phyloP scores from a whole-genome alignment of 2,888 invertebrate species.

The Pseudococcus longispinus region DNA sequence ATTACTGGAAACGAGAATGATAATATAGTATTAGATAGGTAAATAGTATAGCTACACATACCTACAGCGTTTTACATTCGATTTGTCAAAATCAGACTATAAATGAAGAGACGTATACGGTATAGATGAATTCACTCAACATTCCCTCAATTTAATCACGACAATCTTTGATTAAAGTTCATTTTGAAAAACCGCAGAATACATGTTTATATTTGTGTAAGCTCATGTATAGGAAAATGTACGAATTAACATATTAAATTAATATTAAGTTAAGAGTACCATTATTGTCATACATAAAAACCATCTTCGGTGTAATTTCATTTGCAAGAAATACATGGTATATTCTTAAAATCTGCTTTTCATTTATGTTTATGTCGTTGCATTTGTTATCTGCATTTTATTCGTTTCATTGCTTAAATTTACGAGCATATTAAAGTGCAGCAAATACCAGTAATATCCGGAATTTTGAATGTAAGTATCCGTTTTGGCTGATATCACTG shows the following conservation, averaged over 20 bases:
- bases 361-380: constrained; percentile 40
- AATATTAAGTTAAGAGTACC: neutral
- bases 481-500: constrained; percentile 43
- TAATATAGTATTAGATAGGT: neutral
- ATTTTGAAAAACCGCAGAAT: neutral
- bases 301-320: constrained; percentile 20
- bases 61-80: neutral
- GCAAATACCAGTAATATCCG: constrained; percentile 46
- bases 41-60: neutral
- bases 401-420: constrained; percentile 41
- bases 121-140: neutral
- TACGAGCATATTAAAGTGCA: constrained; percentile 42
- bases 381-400: constrained; percentile 45
- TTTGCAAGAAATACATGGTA: constrained; percentile 22
- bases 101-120: neutral
- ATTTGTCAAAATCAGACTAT: neutral
- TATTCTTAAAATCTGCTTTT: constrained; percentile 43
- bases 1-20: neutral
- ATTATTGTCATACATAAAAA: constrained; percentile 24
- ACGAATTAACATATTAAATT: constrained; percentile 19
- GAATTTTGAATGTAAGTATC: constrained; percentile 45
- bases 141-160: neutral
- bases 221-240: neutral
- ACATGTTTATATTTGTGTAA: neutral
- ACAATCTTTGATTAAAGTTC: neutral